Percentiles rank a stretch among this genome's conserved stretches.
Conservation (phyloP, 1,140 invertebrate genomes). For the Drosophila leontia region DNA sequence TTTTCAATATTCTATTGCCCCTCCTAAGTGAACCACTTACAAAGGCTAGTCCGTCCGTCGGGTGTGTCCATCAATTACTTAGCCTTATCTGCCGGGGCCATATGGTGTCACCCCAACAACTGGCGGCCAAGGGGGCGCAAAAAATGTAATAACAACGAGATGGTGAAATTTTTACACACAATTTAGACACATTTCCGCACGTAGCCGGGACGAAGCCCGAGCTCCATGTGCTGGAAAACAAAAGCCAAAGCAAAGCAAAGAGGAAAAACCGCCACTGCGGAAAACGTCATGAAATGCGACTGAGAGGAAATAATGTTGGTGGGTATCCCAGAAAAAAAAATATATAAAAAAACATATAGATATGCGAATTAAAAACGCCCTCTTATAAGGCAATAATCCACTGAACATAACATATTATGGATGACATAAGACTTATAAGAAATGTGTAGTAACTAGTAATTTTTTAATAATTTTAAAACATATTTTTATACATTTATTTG, state of each 20-base stretch:
- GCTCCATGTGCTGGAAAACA: constrained; percentile 64
- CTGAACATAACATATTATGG: neutral
- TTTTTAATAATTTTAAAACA: too few species aligned
- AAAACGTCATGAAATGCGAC: constrained; percentile 60
- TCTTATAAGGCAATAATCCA: neutral
- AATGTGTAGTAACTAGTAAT: too few species aligned
- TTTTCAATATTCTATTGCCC: constrained; percentile 28
- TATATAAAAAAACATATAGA: neutral
- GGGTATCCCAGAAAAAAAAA: constrained; percentile 1
- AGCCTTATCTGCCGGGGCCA: constrained; percentile 72
- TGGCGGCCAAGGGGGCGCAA: constrained; percentile 21
- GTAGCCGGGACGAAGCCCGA: constrained; percentile 45
- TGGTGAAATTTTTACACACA: constrained; percentile 79
- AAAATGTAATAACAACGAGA: constrained; percentile 61
- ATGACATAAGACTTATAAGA: neutral
- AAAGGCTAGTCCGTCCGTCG: constrained; percentile 32
- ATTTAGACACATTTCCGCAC: constrained; percentile 82
- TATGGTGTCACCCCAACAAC: constrained; percentile 65
- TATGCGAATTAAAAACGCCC: constrained; percentile 8
- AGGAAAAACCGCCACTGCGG: constrained; percentile 53
- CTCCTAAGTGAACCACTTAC: constrained; percentile 39
- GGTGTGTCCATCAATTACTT: constrained; percentile 75
- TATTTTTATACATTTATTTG: neutral
- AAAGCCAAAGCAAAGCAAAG: constrained; percentile 20
- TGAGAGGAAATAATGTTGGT: constrained; percentile 44